Conservation (phyloP, 2,797 vertebrate species). For the Tokudaia tokunoshimensis region DNA sequence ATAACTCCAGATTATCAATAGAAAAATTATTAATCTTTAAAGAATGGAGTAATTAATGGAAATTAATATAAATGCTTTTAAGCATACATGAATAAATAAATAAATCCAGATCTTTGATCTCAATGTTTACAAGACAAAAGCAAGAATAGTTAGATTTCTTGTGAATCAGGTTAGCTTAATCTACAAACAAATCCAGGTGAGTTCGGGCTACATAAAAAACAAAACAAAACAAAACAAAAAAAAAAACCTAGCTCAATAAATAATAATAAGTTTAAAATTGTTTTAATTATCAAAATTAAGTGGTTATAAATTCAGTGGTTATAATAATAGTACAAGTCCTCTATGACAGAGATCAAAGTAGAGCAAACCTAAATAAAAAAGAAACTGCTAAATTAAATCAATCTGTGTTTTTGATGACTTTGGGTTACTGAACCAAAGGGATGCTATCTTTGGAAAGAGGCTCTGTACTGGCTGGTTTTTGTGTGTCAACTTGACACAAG, state of each 20-base stretch:
- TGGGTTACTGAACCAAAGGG: not conserved
- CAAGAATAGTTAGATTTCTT: not conserved
- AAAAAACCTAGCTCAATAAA: not conserved
- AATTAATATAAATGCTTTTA: not conserved
- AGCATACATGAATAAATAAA: not conserved
- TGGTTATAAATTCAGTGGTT: not conserved
- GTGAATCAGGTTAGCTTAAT: not conserved
- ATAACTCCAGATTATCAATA: not conserved
- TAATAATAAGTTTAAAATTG: not conserved
- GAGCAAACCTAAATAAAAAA: not conserved
- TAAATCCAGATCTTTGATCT: not conserved
- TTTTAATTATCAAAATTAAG: not conserved
- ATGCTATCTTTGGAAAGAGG: not conserved
- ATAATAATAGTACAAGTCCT: not conserved
- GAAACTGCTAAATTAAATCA: not conserved
- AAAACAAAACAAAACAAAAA: no score
- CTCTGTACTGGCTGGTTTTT: no score
- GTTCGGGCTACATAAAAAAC: not conserved
- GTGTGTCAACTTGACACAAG: no score
- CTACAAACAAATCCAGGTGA: not conserved
- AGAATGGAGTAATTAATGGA: not conserved
- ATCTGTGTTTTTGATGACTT: not conserved
- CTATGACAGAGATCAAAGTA: not conserved
- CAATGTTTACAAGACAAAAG: not conserved
- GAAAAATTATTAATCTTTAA: not conserved